Percentiles rank a stretch among this genome's conserved stretches.
These are phyloP conservation scores for Hypotaenidia philippensis DNA, from an alignment of 2,797 vertebrate genomes.

Conservation along the genomic window DNA sequence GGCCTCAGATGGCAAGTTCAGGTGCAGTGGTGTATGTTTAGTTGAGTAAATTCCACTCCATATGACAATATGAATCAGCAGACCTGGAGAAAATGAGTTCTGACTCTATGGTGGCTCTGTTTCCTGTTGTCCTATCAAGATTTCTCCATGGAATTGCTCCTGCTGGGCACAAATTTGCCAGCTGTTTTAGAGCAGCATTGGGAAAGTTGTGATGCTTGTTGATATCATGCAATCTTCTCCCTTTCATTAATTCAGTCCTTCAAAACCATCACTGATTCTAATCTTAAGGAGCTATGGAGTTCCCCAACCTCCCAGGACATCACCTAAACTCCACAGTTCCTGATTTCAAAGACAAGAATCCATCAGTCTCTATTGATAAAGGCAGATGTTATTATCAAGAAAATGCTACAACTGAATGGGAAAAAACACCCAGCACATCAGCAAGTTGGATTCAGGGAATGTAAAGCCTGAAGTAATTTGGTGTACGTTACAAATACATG, in stretches of 20 bases:
- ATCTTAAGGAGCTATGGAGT: neutral
- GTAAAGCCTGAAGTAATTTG: neutral
- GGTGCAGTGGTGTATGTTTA: neutral
- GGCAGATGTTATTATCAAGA: neutral
- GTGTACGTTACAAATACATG: neutral
- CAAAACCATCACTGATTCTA: neutral
- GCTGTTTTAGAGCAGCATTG: neutral
- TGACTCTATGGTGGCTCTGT: neutral
- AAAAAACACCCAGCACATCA: rapidly evolving
- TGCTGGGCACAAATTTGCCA: neutral
- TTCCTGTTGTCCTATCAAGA: neutral
- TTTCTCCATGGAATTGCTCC: neutral
- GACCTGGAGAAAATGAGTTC: neutral
- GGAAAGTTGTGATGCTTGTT: neutral
- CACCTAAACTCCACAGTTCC: neutral
- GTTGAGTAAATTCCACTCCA: neutral
- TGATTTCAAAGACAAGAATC: neutral
- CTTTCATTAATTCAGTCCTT: neutral
- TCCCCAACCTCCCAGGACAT: neutral
- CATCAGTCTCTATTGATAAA: neutral
- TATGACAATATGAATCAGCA: neutral
- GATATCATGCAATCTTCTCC: neutral
- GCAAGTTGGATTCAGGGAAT: neutral
- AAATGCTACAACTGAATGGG: neutral
- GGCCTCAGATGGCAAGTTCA: neutral